phyloP scores from a whole-genome alignment of 1,140 invertebrate species.

The Caenorhabditis tropicalis region DNA sequence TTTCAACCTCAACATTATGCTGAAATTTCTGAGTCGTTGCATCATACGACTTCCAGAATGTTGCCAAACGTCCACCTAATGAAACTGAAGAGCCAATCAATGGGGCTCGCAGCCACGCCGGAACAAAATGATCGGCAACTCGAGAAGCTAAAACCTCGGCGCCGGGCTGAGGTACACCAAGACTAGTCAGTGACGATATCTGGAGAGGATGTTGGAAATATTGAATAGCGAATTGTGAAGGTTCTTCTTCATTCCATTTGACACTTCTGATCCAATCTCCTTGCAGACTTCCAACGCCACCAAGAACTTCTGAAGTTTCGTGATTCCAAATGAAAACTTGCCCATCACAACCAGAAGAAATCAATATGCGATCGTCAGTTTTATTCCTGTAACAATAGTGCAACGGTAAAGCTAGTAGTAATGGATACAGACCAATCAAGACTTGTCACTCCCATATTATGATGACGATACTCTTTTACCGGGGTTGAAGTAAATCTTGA shows the following conservation, averaged over 20 bases:
- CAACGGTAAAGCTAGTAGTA: not conserved
- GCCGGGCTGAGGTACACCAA: not conserved
- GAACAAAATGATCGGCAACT: conserved; percentile 21
- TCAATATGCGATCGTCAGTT: not conserved
- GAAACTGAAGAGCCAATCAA: not conserved
- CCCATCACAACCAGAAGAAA: conserved; percentile 30
- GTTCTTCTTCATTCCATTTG: conserved; percentile 24
- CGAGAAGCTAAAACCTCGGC: not conserved
- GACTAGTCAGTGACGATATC: conserved; percentile 1
- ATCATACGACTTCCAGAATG: conserved; percentile 16
- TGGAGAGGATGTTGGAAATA: conserved; percentile 43
- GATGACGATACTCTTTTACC: conserved; percentile 12
- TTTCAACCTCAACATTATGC: conserved; percentile 35
- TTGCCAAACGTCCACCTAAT: not conserved
- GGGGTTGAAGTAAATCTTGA: conserved; percentile 5
- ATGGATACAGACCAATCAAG: not conserved
- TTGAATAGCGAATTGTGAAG: conserved; percentile 33
- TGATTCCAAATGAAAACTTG: conserved; percentile 37
- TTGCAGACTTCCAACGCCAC: conserved; percentile 23
- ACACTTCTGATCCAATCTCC: conserved; percentile 33
- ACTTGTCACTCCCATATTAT: conserved; percentile 25
- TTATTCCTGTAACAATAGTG: not conserved
- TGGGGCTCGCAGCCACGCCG: conserved; percentile 13
- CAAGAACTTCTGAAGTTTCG: conserved; percentile 24
- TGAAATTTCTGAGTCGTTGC: not conserved